Conservation (phyloP, 2,797 vertebrate genomes). For the Epinephelus coioides region DNA sequence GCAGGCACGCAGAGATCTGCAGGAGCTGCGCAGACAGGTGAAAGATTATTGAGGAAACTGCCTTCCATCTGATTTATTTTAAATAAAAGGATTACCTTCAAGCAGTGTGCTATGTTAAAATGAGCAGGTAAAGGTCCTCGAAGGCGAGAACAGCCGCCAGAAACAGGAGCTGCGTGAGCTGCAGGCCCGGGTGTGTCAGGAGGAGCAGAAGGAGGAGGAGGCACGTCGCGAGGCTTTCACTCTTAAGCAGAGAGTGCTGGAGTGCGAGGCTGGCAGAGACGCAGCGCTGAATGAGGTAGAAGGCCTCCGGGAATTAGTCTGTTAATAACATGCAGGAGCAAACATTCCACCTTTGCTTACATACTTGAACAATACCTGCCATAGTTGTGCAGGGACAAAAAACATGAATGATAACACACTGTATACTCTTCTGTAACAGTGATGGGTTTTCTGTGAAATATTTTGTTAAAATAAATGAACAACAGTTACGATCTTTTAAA, state of each 20-base stretch:
- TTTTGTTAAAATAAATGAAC: not conserved
- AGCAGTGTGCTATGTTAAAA: slow-evolving; percentile 17
- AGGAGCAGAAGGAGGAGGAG: slow-evolving; percentile 83
- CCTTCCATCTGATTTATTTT: slow-evolving; percentile 47
- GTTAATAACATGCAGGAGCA: slow-evolving; percentile 53
- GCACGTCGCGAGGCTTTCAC: slow-evolving; percentile 76
- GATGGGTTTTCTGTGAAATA: not conserved
- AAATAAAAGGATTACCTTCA: slow-evolving; percentile 34
- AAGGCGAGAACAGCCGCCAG: slow-evolving; percentile 81
- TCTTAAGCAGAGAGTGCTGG: slow-evolving; percentile 81
- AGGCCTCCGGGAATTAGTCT: slow-evolving; percentile 39
- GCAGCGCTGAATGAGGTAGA: slow-evolving; percentile 86
- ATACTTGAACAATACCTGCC: slow-evolving; percentile 49
- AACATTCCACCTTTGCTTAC: slow-evolving; percentile 48
- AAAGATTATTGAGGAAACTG: slow-evolving; percentile 12
- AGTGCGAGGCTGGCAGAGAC: slow-evolving; percentile 83
- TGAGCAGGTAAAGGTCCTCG: slow-evolving; percentile 86
- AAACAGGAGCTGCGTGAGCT: slow-evolving; percentile 83
- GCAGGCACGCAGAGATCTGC: slow-evolving; percentile 84
- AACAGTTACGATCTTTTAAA: too few species aligned
- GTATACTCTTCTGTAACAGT: not conserved
- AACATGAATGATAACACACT: slow-evolving; percentile 14
- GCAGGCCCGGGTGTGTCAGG: slow-evolving; percentile 79
- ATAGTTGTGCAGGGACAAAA: slow-evolving; percentile 11
- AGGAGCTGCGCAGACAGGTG: slow-evolving; percentile 89